phyloP scores from a whole-genome alignment of 2,888 invertebrate genomes.

The Endomychus coccineus region DNA sequence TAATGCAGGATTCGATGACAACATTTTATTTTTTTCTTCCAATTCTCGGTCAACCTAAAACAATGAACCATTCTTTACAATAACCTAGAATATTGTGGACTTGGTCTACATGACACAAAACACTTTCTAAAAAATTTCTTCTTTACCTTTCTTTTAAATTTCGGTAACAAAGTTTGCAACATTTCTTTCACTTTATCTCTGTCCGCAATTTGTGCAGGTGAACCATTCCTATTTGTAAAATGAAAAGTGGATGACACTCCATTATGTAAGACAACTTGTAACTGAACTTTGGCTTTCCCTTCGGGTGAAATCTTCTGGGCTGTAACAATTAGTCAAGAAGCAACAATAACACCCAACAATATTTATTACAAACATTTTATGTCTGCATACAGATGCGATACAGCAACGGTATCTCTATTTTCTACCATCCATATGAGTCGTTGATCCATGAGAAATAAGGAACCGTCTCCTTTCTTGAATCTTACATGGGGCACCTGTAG shows the following conservation, averaged over 20 bases:
- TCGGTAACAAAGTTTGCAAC: slow-evolving; percentile 83
- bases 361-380: slow-evolving; percentile 74
- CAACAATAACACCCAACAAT: neutral
- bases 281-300: slow-evolving; percentile 95
- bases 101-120: neutral
- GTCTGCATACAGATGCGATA: slow-evolving; percentile 90
- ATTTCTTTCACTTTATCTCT: slow-evolving; percentile 90
- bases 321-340: slow-evolving; percentile 22
- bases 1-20: slow-evolving; percentile 83
- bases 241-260: slow-evolving; percentile 95
- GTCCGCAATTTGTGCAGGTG: slow-evolving; percentile 77
- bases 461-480: slow-evolving; percentile 94
- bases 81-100: neutral
- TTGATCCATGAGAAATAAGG: slow-evolving; percentile 91
- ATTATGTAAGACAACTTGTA: slow-evolving; percentile 93
- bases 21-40: slow-evolving; percentile 56
- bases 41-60: slow-evolving; percentile 41
- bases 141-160: slow-evolving; percentile 88
- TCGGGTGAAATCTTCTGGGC: slow-evolving; percentile 93
- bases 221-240: slow-evolving; percentile 83
- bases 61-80: neutral
- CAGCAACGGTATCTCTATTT: slow-evolving; percentile 83
- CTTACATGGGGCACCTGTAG: slow-evolving; percentile 87
- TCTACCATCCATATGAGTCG: slow-evolving; percentile 95
- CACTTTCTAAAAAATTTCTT: too few species aligned